Evolutionary conservation across 2,113 vertebrate genomes (phyloP), one percentile per base, ranked within the genome.

Genomic region (Zingel zingel): DNA sequence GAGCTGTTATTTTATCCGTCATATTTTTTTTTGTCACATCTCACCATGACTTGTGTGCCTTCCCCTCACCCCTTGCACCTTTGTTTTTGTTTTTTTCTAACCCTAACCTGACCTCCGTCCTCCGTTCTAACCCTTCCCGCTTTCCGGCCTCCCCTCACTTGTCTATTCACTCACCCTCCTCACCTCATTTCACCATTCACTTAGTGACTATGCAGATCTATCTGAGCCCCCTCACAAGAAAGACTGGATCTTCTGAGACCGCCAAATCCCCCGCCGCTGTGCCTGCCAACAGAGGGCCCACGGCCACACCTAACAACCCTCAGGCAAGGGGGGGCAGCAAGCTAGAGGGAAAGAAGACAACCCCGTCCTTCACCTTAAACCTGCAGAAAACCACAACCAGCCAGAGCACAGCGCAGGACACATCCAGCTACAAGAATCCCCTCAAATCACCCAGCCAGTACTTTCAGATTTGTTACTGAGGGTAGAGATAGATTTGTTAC

Each of bases 191-290:
- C 86, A 91, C 91, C 89, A 62, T 96, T 92, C 91, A 94, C 93
- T 95, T 92, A 95, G 95, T 96, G 93, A 95, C 95, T 91, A 93
- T 96, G 94, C 95, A 95, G 95, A 95, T 95, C 84, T 95, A 89
- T 94, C 95, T 96, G 96, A 96, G 94, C 94, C 95, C 92, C 88
- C 92, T 85, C 83, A 1, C 95, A 95, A 93, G 94, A 94, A 94
- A 89, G 92, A 95, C 94, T 95, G 95, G 95, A 79, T 94, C 91
- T 93, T 94, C 90, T 94, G 93, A 91, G 81, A 83, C 77, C 59
- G 75, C 87, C 88, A 87, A 88, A 74, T 90, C 87, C 47, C 78
- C 84, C 21, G 78, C 92, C 43, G 63, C 86, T 45, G 92, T 94
- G 57, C 91, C 90, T 7, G 81, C 87, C 62, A 86, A 62, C 89